These are phyloP conservation scores for Boloria euphrosyne DNA, from an alignment of 2,888 invertebrate genomes.

Conservation along the genomic window DNA sequence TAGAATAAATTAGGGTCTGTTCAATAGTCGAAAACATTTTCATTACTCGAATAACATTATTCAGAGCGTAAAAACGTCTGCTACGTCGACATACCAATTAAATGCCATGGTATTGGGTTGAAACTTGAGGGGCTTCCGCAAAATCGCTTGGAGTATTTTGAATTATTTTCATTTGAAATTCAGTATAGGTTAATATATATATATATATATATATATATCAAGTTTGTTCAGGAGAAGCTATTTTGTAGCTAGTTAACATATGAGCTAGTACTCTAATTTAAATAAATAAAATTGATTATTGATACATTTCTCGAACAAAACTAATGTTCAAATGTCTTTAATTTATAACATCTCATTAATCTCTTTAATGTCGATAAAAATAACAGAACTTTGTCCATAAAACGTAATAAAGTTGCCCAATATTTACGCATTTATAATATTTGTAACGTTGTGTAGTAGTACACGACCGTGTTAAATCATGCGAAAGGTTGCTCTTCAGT, in stretches of 20 bases:
- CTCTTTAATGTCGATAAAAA: too few species aligned
- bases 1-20: slow-evolving; percentile 22
- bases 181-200: not conserved
- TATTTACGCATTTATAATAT: not conserved
- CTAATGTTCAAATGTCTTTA: too few species aligned
- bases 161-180: slow-evolving; percentile 16
- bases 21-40: slow-evolving; percentile 28
- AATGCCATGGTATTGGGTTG: slow-evolving; percentile 20
- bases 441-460: not conserved
- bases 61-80: slow-evolving; percentile 30
- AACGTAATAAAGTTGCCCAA: too few species aligned
- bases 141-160: slow-evolving; percentile 18
- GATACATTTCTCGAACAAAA: too few species aligned
- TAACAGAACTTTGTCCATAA: too few species aligned
- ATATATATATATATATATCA: too few species aligned
- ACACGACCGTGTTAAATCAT: not conserved
- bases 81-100: slow-evolving; percentile 20
- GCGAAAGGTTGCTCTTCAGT: not conserved
- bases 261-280: too few species aligned
- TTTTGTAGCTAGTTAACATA: too few species aligned
- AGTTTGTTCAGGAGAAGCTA: too few species aligned
- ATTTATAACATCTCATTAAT: too few species aligned
- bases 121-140: slow-evolving; percentile 12
- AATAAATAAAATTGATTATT: too few species aligned
- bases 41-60: slow-evolving; percentile 31